phyloP scores from a whole-genome alignment of 2,888 invertebrate genomes.

The Ormyrus pomaceus region DNA sequence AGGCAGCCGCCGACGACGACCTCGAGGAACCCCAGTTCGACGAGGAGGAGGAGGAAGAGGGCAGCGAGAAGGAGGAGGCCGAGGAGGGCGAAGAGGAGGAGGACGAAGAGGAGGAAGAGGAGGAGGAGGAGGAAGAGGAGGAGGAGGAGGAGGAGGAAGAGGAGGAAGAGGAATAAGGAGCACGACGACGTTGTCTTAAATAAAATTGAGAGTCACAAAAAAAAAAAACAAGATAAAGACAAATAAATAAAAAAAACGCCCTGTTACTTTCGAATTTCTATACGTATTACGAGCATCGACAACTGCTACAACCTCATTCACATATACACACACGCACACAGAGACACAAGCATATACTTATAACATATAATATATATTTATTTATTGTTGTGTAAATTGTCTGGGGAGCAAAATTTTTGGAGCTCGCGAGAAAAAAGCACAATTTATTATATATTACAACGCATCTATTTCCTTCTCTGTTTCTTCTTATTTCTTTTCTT shows the following conservation, averaged over 20 bases:
- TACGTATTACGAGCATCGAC: too few species aligned
- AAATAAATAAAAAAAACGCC: too few species aligned
- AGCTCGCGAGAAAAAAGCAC: slow-evolving; percentile 12
- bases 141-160: slow-evolving; percentile 69
- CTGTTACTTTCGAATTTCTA: too few species aligned
- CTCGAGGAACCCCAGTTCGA: slow-evolving; percentile 82
- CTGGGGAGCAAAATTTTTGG: slow-evolving; percentile 28
- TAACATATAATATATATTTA: background rate
- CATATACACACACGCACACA: slow-evolving; percentile 1
- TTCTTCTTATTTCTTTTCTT: slow-evolving; percentile 18
- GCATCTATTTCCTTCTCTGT: background rate
- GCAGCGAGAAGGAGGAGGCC: slow-evolving; percentile 82
- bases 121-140: slow-evolving; percentile 72
- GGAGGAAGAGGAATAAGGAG: slow-evolving; percentile 53
- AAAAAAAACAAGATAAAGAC: too few species aligned
- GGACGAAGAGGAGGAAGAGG: slow-evolving; percentile 72
- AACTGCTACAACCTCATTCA: background rate
- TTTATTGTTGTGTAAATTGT: background rate
- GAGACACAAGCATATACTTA: slow-evolving; percentile 11
- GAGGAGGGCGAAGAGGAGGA: slow-evolving; percentile 74
- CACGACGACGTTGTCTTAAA: background rate
- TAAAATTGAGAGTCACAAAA: too few species aligned
- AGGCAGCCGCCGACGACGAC: slow-evolving; percentile 85
- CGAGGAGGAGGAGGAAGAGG: slow-evolving; percentile 86
- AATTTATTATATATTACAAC: background rate